Percentiles rank a stretch among this genome's conserved stretches.
phyloP scores from a whole-genome alignment of 2,888 invertebrate species.

The Siphlonurus alternatus region DNA sequence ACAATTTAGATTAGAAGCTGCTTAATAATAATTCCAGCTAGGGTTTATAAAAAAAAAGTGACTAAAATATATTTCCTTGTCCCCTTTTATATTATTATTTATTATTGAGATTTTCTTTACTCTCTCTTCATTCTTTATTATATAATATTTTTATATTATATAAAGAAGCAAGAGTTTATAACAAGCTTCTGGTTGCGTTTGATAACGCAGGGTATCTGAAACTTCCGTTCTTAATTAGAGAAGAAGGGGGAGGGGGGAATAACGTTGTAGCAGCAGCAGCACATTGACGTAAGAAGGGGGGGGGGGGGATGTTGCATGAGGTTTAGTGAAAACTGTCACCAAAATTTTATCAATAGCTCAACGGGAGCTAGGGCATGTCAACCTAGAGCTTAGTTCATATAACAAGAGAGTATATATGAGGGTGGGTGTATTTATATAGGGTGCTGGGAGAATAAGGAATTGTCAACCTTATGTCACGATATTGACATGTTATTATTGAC shows the following conservation, averaged over 20 bases:
- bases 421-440: not conserved
- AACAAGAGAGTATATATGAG: not conserved
- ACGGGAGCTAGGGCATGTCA: not conserved
- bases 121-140: no score
- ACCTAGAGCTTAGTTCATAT: no score
- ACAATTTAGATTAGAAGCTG: no score
- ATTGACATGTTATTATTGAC: not conserved
- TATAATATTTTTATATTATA: no score
- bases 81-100: no score
- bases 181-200: not conserved
- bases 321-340: not conserved
- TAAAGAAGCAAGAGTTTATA: no score
- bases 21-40: no score
- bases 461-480: not conserved
- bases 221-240: not conserved
- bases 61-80: no score
- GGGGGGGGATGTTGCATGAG: not conserved
- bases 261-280: no score
- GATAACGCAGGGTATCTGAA: not conserved
- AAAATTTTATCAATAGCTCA: not conserved
- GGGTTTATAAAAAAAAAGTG: no score
- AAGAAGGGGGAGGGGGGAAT: not conserved
- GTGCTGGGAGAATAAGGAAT: not conserved
- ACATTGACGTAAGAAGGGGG: no score
- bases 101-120: no score